Base-by-base conservation (phyloP, 1,140 invertebrate genomes). In the Bombus sylvicola region DNA sequence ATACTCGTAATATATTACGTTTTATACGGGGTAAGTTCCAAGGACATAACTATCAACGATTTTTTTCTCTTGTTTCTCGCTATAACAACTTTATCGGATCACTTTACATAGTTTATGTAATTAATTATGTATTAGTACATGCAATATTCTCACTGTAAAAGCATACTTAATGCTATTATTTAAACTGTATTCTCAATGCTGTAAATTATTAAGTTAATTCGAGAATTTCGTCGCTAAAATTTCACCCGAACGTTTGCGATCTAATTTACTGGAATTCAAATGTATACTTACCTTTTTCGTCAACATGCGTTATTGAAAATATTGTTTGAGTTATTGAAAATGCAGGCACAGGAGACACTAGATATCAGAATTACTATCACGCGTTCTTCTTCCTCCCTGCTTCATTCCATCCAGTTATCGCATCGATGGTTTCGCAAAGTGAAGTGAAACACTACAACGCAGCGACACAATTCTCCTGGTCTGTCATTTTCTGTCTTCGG, bases 391-490 rank as follows among this genome's bases (percentile, higher is more conserved):
- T 8, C 4, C 37, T 39, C 12, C 47, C 25, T 34, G 22, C 15
- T 18, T 13, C 47, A 8, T 53, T 13, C 0, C 25, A 12, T 6
- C n/a, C 22, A 18, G 18, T n/a, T 25, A 25, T 18, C 25, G 25
- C 25, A 25, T 28, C 41, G 34, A 28, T 28, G 25, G 34, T 37
- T 41, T 69, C 47, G 25, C n/a, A 3, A 13, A 68, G 6, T 15
- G 31, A 9, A 43, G 75, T 39, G 82, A 83, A 83, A 83, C 82
- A 83, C 82, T 69, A 78, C 73, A 83, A 83, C 74, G 6, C 47
- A 25, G 22, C 57, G 81, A 77, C 83, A 69, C 43, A 53, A 22
- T 80, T 80, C 71, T 22, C n/a, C 66, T 9, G 28, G 12, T 18
- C 76, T 62, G 82, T 78, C 83, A 80, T 68, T 71, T 78, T 83